Base-by-base conservation (phyloP, 2,888 invertebrate species). In the Coelopa pilipes region DNA sequence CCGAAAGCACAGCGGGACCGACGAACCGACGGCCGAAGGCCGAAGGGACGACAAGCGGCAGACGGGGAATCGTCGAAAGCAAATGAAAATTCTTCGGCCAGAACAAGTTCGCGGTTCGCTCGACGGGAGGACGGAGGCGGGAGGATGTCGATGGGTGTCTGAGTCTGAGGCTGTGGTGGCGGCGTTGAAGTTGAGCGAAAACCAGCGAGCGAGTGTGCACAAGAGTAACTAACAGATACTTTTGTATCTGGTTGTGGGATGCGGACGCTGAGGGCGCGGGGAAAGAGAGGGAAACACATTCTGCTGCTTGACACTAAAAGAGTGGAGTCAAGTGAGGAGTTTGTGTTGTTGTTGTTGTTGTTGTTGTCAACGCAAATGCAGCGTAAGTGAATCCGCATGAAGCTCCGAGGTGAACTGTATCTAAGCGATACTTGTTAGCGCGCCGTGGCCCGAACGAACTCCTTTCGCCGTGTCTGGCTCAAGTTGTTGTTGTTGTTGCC, bases 201-300 rank as follows among this genome's bases (percentile, higher is more conserved):
- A 63, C 46, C 15, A 63, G 46, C 34, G 46, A 63, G 46, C 34
- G 46, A 65, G 19, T 65, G 46, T 65, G 65, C 65, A 65, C 65
- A n/a, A 65, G 46, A 66, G 66, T 66, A 66, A 49, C 66, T 50
- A 66, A 66, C 19, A 66, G 66, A 19, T 49, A 49, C 66, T 66
- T 66, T 66, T 49, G 66, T 50, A 66, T 50, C 66, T 21, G 13
- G 53, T 9, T n/a, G 53, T 53, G n/a, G 53, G 53, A 53, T 9
- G 3, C 53, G n/a, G n/a, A n/a, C 4, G 3, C 13, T 3, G 10
- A 53, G 53, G 53, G 53, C 53, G 53, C 3, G 13, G 10, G 53
- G 13, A n/a, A 34, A 34, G 34, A 34, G 34, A 34, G 34, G 7
- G 7, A 34, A 34, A 34, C 34, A 34, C 34, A 53, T n/a, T 53